These are phyloP conservation scores for Ceyx cyanopectus DNA, from an alignment of 2,113 vertebrate species.

Conservation along the genomic window DNA sequence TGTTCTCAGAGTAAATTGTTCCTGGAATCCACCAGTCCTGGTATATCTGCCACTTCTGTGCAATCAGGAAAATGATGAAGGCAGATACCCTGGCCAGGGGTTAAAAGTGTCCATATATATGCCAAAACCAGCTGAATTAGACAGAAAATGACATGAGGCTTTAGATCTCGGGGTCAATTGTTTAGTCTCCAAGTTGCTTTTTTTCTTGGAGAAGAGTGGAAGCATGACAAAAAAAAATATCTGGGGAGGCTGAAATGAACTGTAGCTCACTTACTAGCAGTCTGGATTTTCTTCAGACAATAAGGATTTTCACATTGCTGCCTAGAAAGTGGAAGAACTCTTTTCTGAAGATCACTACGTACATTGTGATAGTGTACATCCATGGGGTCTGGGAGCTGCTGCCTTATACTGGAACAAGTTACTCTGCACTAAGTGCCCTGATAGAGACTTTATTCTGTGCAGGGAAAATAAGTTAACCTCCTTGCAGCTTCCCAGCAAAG, in stretches of 20 bases:
- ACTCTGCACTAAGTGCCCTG: not conserved
- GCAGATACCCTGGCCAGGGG: not conserved
- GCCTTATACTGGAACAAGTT: not conserved
- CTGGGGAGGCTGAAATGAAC: constrained; percentile 72
- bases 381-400: not conserved
- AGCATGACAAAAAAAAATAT: constrained; percentile 29
- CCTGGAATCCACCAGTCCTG: not conserved
- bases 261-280: not conserved
- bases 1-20: not conserved
- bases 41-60: not conserved
- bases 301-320: not conserved
- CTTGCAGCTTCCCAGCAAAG: not conserved
- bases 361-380: accelerated
- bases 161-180: constrained; percentile 46
- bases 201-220: constrained; percentile 45
- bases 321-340: not conserved
- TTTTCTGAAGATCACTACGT: not conserved
- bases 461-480: not conserved
- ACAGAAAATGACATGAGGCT: constrained; percentile 47
- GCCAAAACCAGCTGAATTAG: constrained; percentile 40
- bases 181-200: constrained; percentile 45
- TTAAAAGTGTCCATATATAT: not conserved
- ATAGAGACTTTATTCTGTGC: accelerated
- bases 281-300: constrained; percentile 11
- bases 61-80: not conserved